Evolutionary conservation across 2,113 vertebrate species (phyloP), one percentile per base, ranked within the genome.

Genomic region (Sakesphorus luctuosus): DNA sequence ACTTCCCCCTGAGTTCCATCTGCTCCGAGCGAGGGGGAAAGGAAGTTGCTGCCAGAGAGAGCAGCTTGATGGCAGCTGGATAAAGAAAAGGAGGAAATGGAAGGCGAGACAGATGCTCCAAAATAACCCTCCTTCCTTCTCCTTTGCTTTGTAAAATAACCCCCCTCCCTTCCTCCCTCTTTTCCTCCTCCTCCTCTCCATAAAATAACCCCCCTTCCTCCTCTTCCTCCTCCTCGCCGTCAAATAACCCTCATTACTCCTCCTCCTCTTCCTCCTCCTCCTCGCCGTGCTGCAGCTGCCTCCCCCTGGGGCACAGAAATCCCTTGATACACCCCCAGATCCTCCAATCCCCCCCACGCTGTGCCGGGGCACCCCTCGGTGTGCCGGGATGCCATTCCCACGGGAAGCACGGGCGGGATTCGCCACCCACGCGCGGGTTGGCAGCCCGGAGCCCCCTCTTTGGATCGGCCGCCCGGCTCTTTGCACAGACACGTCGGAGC

Each of bases 1-100:
- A 78, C 93, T 96, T 91, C 95, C 92, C 93, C 92, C 33, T 40
- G 11, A 46, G 76, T 35, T 78, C 89, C 8, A 20, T 66, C 88
- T 86, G 76, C 93, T 82, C 61, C 2, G 7, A 79, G 56, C 0
- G 2, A 81, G 59, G 94, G 56, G 69, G 95, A 91, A 92, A 78
- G 96, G 95, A 95, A 96, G 96, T 87, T 44, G 93, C 44, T 84
- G 65, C 86, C 7, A 18, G 91, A 56, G 86, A 65, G 89, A 92
- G 72, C 52, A 23, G 79, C 75, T 90, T 38, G 93, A 58, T 62
- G 68, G 85, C 76, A 89, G 78, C 94, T 84, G 5, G 23, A 55
- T 53, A 79, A 91, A 94, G 91, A 92, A 96, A 96, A 96, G 93
- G 89, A 97, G 94, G 94, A 95, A 96, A 95, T 92, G 68, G 93